Conservation (phyloP, 2,797 vertebrate species). For the Ciconia nigra region DNA sequence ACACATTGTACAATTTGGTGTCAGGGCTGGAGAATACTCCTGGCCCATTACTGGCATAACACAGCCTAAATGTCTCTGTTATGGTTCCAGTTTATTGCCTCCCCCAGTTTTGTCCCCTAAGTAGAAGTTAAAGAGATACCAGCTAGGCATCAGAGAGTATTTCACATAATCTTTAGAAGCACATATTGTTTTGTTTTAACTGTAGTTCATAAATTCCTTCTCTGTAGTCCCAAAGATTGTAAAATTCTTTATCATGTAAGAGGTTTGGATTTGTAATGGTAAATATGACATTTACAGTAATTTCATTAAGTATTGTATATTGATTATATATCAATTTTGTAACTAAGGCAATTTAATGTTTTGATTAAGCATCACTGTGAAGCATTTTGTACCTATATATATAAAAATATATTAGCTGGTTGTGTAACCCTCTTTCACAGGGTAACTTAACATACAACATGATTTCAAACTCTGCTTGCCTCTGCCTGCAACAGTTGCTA, state of each 20-base stretch:
- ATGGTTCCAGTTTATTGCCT: background rate
- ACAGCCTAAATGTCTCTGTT: background rate
- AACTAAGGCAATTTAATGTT: background rate
- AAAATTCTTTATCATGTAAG: background rate
- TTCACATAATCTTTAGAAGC: background rate
- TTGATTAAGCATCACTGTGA: background rate
- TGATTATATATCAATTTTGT: background rate
- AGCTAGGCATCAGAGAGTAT: background rate
- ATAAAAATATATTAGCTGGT: background rate
- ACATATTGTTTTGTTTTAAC: background rate
- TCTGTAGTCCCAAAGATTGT: background rate
- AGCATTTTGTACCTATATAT: background rate
- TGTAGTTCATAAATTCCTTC: background rate
- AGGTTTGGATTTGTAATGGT: background rate
- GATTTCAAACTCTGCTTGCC: background rate
- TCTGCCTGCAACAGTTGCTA: background rate
- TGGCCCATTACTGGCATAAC: background rate
- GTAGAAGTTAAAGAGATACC: background rate
- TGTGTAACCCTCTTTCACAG: background rate
- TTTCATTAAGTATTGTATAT: background rate
- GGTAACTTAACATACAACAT: background rate
- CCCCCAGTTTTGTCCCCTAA: background rate
- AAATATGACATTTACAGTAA: background rate
- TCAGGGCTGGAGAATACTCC: background rate
- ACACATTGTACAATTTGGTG: background rate